phyloP scores from a whole-genome alignment of 1,140 invertebrate species.

The Geopemphigus sp. region DNA sequence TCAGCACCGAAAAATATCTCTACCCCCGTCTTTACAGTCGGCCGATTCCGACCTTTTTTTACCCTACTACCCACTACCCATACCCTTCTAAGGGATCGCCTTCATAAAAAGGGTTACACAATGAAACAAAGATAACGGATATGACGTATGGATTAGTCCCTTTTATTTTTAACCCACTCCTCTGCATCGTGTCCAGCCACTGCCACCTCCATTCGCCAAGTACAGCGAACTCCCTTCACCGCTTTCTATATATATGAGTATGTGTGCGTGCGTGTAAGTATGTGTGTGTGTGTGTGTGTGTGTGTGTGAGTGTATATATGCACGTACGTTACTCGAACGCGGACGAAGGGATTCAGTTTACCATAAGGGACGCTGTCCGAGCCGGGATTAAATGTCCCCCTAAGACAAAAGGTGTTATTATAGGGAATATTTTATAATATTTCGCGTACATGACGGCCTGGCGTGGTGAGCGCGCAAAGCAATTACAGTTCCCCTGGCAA shows the following conservation, averaged over 20 bases:
- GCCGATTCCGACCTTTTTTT: slow-evolving; percentile 50
- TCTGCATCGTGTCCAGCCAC: slow-evolving; percentile 19
- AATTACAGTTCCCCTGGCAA: slow-evolving; percentile 42
- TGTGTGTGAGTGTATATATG: not conserved
- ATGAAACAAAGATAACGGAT: slow-evolving; percentile 50
- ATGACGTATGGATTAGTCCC: slow-evolving; percentile 50
- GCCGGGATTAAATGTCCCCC: slow-evolving; percentile 49
- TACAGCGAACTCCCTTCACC: not conserved
- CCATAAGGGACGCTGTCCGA: slow-evolving; percentile 49
- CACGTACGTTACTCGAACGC: not conserved
- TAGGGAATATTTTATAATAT: slow-evolving; percentile 47
- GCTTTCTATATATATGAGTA: not conserved
- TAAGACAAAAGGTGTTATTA: slow-evolving; percentile 50
- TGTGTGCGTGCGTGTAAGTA: not conserved
- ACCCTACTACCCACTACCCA: slow-evolving; percentile 27
- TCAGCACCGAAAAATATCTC: slow-evolving; percentile 50
- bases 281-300: not conserved
- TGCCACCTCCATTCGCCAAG: not conserved
- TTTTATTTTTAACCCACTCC: slow-evolving; percentile 48
- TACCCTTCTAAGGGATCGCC: slow-evolving; percentile 46
- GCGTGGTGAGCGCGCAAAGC: slow-evolving; percentile 17
- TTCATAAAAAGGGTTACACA: slow-evolving; percentile 50
- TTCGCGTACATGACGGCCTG: slow-evolving; percentile 30
- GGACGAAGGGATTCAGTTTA: slow-evolving; percentile 45
- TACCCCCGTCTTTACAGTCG: slow-evolving; percentile 49